Conservation (phyloP, 2,113 vertebrate genomes). For the Heptranchias perlo region DNA sequence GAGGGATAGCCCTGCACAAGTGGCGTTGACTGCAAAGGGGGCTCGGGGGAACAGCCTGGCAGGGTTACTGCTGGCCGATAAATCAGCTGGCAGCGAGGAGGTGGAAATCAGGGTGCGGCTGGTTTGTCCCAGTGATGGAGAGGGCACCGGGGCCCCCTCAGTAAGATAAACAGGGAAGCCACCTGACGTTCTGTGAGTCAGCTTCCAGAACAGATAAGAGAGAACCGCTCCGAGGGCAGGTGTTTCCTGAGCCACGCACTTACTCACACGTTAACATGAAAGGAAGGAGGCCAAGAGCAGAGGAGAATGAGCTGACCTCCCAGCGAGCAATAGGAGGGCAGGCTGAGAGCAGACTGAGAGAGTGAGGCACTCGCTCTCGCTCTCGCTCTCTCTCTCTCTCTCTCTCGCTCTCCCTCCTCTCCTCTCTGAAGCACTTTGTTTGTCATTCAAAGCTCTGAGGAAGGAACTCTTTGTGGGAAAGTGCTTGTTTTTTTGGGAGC, state of each 20-base stretch:
- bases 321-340: not conserved
- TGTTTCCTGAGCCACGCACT: slow-evolving; percentile 9
- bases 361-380: not conserved
- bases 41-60: not conserved
- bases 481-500: slow-evolving; percentile 35
- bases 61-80: not conserved
- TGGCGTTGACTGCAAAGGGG: not conserved
- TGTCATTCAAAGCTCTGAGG: slow-evolving; percentile 14
- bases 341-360: not conserved
- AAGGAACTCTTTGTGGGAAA: slow-evolving; percentile 34
- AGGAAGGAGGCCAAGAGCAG: slow-evolving; percentile 4
- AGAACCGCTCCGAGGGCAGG: not conserved
- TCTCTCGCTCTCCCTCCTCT: too few relatives aligned
- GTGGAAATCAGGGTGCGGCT: not conserved
- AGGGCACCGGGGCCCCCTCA: not conserved
- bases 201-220: slow-evolving; percentile 20
- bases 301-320: slow-evolving; percentile 14
- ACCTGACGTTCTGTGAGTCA: slow-evolving; percentile 31
- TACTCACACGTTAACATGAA: slow-evolving; percentile 11
- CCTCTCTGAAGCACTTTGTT: not conserved
- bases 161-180: not conserved
- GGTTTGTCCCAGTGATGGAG: not conserved
- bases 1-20: not conserved
- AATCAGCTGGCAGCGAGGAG: not conserved
- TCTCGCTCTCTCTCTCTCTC: not conserved